Base-by-base conservation (phyloP, 2,113 vertebrate species). In the Solea senegalensis region DNA sequence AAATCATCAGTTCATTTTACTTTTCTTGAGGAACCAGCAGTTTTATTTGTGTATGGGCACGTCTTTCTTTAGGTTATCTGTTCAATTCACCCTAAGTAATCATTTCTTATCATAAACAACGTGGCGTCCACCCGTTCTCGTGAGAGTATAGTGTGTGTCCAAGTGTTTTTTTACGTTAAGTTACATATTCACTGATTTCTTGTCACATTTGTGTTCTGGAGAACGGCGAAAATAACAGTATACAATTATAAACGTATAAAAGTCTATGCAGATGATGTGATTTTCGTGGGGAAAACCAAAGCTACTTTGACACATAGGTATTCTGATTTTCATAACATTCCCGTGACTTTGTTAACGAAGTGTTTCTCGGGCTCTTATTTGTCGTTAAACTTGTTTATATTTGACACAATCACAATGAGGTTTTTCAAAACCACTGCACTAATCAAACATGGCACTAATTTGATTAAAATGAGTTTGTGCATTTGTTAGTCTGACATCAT, bases 251-350 rank as follows among this genome's bases (percentile, higher is more conserved):
- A 34, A 21, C 21, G 1, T 21, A 21, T 21, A 21, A 21, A 21
- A 21, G 21, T 34, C 34, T 6, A 34, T 8, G 43, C 46, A 50
- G 65, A 79, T 21, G 53, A 48, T 76, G 66, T 75, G 59, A 14
- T 48, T 62, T 66, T 53, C 4, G 39, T 34, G 14, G 48, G 21
- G 66, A 73, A 28, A 64, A 67, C 39, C 34, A 67, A 51, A 77
- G 69, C 41, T 44, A 28, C 15, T 48, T 48, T 0, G 1, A 14
- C 8, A 44, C n/a, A 28, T 12, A 48, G 45, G 2, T 34, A 8
- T 52, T 57, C 52, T 8, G 9, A 8, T 56, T 45, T 70, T 50
- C 40, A 58, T 61, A 74, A 45, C 51, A 21, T 15, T 27, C 3
- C 21, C 9, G 5, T 3, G 9, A 46, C 56, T 12, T 60, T 41